Percentiles rank a stretch among this genome's conserved stretches.
These are phyloP conservation scores for Acanthosepion pharaonis DNA, from an alignment of 2,888 invertebrate species.

Conservation along the genomic window DNA sequence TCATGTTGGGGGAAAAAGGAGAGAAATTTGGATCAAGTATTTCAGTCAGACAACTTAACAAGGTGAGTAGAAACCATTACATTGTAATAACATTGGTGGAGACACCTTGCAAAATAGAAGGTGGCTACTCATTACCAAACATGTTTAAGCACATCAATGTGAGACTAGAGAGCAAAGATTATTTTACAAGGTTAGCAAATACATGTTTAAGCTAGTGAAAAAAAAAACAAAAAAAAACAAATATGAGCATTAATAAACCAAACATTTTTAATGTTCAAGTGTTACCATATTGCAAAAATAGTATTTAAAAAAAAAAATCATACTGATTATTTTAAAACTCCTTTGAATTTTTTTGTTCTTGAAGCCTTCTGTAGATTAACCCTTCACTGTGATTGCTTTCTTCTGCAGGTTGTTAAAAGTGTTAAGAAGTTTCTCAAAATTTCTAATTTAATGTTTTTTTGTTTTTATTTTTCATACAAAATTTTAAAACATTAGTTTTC, in stretches of 20 bases:
- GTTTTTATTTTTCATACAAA: no score
- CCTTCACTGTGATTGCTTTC: no score
- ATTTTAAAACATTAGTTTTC: no score
- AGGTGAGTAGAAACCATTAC: not conserved
- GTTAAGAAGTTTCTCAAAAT: no score
- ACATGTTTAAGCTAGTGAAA: not conserved
- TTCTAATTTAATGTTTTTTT: no score
- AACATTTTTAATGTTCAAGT: not conserved
- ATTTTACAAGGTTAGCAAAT: not conserved
- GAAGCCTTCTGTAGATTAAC: no score
- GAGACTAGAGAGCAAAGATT: not conserved
- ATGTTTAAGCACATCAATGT: not conserved
- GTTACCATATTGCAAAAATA: not conserved
- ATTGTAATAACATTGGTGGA: not conserved
- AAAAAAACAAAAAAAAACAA: not conserved
- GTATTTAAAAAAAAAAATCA: not conserved
- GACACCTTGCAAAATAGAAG: not conserved
- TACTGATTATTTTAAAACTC: no score
- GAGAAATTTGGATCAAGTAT: not conserved
- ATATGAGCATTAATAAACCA: not conserved
- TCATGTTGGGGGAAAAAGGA: not conserved
- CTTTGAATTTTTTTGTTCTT: no score
- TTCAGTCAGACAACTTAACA: not conserved
- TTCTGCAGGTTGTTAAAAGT: no score
- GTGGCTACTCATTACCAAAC: not conserved